Percentiles rank a stretch among this genome's conserved stretches.
These are phyloP conservation scores for Planiliza haematocheilus DNA, from an alignment of 2,113 vertebrate species.

Conservation along the genomic window DNA sequence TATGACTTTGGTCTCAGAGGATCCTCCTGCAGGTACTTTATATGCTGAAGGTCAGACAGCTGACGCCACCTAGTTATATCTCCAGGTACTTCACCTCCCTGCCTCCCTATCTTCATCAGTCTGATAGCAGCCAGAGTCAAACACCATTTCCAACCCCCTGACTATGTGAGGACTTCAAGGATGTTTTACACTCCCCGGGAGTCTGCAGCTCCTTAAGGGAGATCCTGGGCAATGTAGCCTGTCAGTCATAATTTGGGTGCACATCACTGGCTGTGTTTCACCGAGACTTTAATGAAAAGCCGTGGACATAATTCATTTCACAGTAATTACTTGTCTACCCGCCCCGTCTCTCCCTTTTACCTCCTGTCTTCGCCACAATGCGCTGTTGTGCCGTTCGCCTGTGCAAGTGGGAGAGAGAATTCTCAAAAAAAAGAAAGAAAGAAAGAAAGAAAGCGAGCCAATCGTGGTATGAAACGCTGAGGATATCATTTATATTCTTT, in stretches of 20 bases:
- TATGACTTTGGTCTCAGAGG: slow-evolving; percentile 56
- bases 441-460: slow-evolving; percentile 17
- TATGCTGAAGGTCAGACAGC: slow-evolving; percentile 65
- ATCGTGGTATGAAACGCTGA: background rate
- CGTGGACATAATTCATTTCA: slow-evolving; percentile 60
- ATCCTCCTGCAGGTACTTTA: slow-evolving; percentile 18
- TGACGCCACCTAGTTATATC: slow-evolving; percentile 66
- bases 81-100: slow-evolving; percentile 61
- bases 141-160: slow-evolving; percentile 29
- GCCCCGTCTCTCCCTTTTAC: slow-evolving; percentile 36
- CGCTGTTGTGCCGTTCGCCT: background rate
- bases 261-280: slow-evolving; percentile 57
- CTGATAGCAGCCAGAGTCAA: slow-evolving; percentile 44
- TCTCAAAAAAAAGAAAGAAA: too few species aligned
- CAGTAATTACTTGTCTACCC: slow-evolving; percentile 60
- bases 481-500: background rate
- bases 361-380: slow-evolving; percentile 6
- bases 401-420: slow-evolving; percentile 19
- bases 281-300: slow-evolving; percentile 62
- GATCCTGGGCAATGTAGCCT: slow-evolving; percentile 54
- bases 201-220: slow-evolving; percentile 43
- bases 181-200: slow-evolving; percentile 54
- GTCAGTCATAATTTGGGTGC: slow-evolving; percentile 62
- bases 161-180: slow-evolving; percentile 60
- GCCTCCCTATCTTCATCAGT: slow-evolving; percentile 57